Base-by-base conservation (phyloP, 2,797 vertebrate species). In the Spondyliosoma cantharus region DNA sequence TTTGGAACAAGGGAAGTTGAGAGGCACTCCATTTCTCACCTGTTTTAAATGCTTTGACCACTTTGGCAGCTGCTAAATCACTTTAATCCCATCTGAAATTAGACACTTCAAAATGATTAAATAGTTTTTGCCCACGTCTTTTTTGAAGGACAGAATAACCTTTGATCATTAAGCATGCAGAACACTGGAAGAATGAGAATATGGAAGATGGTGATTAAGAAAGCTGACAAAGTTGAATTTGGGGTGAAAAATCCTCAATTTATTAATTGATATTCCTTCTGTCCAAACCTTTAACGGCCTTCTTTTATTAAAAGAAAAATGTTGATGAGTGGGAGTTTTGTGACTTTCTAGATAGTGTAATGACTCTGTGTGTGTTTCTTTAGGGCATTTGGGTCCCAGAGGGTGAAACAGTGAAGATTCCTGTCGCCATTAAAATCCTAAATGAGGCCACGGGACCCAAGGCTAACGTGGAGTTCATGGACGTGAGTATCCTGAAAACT, bases 371-470 rank as follows among this genome's bases (percentile, higher is more conserved):
- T 53, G 15, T 68, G 29, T 80, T 75, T 85, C n/a, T 83, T 76
- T 77, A 99, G 98, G 97, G 98, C 5, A 98, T 99, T 90, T 99
- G 98, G 98, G 96, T 99, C 48, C 98, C 98, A 8, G 98, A 99
- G 77, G 98, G 98, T 58, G 98, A 99, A 92, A 98, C 97, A 0
- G 98, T 99, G 71, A 99, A 99, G 94, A 99, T 99, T 87, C 97
- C 98, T 27, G 97, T 99, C 53, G 98, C 98, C 87, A 97, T 99
- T 87, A 99, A 99, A 94, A 98, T 99, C 92, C 94, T 99, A 57
- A 98, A 96, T 81, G 98, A 99, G 85, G 96, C 97, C 63, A 99
- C 97, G 0, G 98, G 97, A 86, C 98, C 98, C 0, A 99, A 99
- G 93, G 98, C 98, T 79, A 99, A 99, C 0, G 97, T 98, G 85